Evolutionary conservation across 2,888 invertebrate genomes (phyloP).

Genomic region (Eupeodes luniger): DNA sequence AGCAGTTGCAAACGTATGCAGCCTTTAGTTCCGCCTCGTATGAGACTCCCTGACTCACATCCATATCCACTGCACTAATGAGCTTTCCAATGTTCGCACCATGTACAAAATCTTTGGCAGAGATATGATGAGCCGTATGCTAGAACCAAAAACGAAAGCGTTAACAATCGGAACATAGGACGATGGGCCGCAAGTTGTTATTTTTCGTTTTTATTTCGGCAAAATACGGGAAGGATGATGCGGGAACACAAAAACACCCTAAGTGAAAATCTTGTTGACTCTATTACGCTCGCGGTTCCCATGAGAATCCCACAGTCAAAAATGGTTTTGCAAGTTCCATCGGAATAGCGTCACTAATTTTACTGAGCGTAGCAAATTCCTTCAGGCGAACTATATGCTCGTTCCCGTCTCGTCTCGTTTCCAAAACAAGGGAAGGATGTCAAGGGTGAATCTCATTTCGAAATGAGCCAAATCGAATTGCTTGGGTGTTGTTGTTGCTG

Average conservation of each 20-base stretch:
- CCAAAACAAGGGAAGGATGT: slow-evolving; percentile 20
- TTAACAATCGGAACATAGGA: slow-evolving; percentile 62
- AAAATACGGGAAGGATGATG: neutral
- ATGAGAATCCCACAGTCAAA: slow-evolving; percentile 50
- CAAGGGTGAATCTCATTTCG: slow-evolving; percentile 73
- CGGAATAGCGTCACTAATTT: slow-evolving; percentile 80
- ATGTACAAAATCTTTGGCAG: slow-evolving; percentile 20
- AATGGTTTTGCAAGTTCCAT: slow-evolving; percentile 68
- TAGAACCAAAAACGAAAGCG: slow-evolving; percentile 52
- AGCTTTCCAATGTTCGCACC: slow-evolving; percentile 72
- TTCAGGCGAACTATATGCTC: slow-evolving; percentile 23
- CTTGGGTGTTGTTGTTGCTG: slow-evolving; percentile 2
- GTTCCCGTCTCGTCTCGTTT: too few relatives aligned
- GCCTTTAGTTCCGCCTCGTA: slow-evolving; percentile 76
- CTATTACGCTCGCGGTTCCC: slow-evolving; percentile 62
- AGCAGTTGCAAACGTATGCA: slow-evolving; percentile 77
- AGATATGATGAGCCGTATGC: slow-evolving; percentile 53
- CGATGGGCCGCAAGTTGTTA: slow-evolving; percentile 25
- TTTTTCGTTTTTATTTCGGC: slow-evolving; percentile 3
- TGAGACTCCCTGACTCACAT: slow-evolving; percentile 39
- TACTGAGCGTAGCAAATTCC: slow-evolving; percentile 83
- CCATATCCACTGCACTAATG: slow-evolving; percentile 67
- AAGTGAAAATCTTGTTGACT: slow-evolving; percentile 52
- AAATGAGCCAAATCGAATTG: slow-evolving; percentile 68
- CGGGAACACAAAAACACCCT: slow-evolving; percentile 48